Evolutionary conservation across 2,113 vertebrate genomes (phyloP).

Genomic region (Oncorhynchus tshawytscha): DNA sequence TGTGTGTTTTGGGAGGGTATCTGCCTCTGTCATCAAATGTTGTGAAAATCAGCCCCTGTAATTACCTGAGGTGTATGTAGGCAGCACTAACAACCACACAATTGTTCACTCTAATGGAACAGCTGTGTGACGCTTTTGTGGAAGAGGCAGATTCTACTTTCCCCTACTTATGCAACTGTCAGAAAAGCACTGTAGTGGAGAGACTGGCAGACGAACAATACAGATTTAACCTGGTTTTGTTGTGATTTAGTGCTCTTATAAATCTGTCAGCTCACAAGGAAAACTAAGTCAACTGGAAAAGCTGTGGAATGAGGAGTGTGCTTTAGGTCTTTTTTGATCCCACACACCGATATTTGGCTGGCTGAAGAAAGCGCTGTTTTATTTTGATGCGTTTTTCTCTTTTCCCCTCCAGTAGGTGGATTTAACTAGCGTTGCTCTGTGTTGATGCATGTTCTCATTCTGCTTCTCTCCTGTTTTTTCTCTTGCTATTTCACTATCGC

Average conservation of each 20-base stretch:
- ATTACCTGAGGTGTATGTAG: conserved; percentile 33
- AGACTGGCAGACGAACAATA: no score
- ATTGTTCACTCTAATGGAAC: neutral
- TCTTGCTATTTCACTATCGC: neutral
- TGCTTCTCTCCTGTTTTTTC: neutral
- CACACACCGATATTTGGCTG: neutral
- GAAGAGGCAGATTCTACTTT: no score
- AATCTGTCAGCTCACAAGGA: conserved; percentile 10
- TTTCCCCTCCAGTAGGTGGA: neutral
- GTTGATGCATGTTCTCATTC: neutral
- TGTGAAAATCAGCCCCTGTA: conserved; percentile 18
- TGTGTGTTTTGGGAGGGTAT: neutral
- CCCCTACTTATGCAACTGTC: no score
- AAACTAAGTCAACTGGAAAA: conserved; percentile 10
- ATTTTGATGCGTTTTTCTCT: neutral
- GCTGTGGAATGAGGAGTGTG: neutral
- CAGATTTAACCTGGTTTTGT: neutral
- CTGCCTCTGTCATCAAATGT: no score
- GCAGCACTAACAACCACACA: conserved; percentile 14
- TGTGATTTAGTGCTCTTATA: conserved; percentile 30
- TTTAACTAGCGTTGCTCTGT: neutral
- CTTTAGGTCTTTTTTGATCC: neutral
- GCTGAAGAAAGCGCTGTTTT: neutral
- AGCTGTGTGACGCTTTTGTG: neutral
- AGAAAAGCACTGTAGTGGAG: no score